These are phyloP conservation scores for Coremacera marginata DNA, from an alignment of 2,888 invertebrate genomes.

Conservation along the genomic window DNA sequence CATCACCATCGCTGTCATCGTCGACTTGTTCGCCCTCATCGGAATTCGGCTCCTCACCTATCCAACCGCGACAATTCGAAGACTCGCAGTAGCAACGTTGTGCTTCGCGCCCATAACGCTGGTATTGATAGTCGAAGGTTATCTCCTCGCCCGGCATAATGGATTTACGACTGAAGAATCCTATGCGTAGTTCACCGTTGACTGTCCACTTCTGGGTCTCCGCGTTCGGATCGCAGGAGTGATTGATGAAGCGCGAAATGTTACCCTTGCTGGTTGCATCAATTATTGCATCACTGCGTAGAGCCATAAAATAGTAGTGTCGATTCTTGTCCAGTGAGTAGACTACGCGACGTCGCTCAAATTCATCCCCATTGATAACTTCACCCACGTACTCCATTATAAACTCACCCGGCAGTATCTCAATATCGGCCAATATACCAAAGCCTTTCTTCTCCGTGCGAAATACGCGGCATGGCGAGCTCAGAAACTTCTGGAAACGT, in stretches of 20 bases:
- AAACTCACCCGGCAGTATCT: conserved; percentile 79
- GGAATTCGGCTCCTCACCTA: conserved; percentile 88
- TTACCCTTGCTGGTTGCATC: conserved; percentile 98
- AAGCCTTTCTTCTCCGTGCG: conserved; percentile 95
- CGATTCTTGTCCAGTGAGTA: conserved; percentile 91
- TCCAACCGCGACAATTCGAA: conserved; percentile 91
- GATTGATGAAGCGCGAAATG: conserved; percentile 97
- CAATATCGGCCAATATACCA: conserved; percentile 77
- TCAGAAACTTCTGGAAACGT: conserved; percentile 89
- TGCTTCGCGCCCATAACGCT: conserved; percentile 95
- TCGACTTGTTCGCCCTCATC: conserved; percentile 73
- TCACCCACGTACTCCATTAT: conserved; percentile 99
- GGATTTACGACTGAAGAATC: conserved; percentile 92
- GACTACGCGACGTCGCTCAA: conserved; percentile 86
- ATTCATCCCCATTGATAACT: conserved; percentile 91
- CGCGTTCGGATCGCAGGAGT: conserved; percentile 98
- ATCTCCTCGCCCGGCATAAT: conserved; percentile 93
- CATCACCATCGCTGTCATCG: conserved; percentile 58
- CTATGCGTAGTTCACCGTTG: conserved; percentile 92
- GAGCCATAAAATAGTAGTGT: conserved; percentile 98
- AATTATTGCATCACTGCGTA: conserved; percentile 92
- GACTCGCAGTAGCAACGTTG: conserved; percentile 96
- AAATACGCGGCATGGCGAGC: conserved; percentile 88
- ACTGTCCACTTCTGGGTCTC: conserved; percentile 99
- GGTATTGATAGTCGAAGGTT: conserved; percentile 98